Conservation (phyloP, 1,140 invertebrate genomes). For the Batillaria attramentaria region DNA sequence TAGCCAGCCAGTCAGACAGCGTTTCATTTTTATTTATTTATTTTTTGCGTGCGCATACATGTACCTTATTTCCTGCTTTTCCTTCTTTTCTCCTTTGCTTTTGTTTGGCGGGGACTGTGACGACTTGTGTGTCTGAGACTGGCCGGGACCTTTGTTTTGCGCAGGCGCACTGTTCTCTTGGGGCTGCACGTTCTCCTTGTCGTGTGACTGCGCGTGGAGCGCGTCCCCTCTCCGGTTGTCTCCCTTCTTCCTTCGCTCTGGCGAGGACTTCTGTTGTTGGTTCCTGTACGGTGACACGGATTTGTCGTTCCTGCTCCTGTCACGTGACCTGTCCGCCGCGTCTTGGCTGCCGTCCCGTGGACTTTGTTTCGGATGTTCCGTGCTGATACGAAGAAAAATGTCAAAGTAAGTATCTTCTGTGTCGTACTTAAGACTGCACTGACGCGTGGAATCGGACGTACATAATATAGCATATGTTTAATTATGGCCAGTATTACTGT, state of each 20-base stretch:
- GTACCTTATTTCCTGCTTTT: background rate
- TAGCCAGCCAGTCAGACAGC: too few species aligned
- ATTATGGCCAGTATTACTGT: too few species aligned
- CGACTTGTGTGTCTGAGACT: background rate
- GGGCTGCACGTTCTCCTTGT: constrained; percentile 1
- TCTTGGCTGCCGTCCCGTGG: background rate
- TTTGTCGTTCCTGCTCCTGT: background rate
- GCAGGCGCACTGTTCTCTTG: background rate
- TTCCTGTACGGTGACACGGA: background rate
- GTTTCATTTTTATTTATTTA: too few species aligned
- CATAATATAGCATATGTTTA: too few species aligned
- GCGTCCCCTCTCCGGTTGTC: background rate
- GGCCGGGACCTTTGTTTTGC: background rate
- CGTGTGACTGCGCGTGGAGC: background rate
- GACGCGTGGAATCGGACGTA: too few species aligned
- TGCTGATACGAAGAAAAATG: constrained; percentile 10
- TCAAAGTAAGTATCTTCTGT: too few species aligned
- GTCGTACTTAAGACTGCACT: too few species aligned
- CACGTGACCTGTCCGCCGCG: constrained; percentile 2
- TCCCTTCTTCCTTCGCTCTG: background rate
- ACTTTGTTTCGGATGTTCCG: background rate
- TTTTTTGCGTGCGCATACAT: too few species aligned
- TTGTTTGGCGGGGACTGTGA: background rate
- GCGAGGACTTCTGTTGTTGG: background rate
- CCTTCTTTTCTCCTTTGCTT: background rate